Evolutionary conservation across 2,888 invertebrate species (phyloP).

Genomic region (Pasiphila rectangulata): DNA sequence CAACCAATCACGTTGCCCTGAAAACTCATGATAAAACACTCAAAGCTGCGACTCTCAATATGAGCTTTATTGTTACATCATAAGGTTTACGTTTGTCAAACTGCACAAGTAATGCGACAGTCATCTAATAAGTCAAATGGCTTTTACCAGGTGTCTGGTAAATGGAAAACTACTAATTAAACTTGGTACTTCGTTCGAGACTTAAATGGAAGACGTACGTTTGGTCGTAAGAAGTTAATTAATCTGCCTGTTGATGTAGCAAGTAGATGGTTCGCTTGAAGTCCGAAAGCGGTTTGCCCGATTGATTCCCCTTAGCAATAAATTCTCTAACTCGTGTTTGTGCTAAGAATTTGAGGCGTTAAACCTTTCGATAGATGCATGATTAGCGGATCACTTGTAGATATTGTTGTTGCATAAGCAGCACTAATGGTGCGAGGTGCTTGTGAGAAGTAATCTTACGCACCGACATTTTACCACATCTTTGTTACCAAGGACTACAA

Average conservation of each 20-base stretch:
- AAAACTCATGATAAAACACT: slow-evolving; percentile 42
- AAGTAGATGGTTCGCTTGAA: slow-evolving; percentile 64
- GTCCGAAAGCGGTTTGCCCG: slow-evolving; percentile 66
- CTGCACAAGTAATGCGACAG: slow-evolving; percentile 43
- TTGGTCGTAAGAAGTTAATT: slow-evolving; percentile 70
- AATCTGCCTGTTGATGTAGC: slow-evolving; percentile 67
- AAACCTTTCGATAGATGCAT: slow-evolving; percentile 62
- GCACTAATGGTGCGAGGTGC: slow-evolving; percentile 58
- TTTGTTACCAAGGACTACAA: slow-evolving; percentile 53
- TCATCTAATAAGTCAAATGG: slow-evolving; percentile 63
- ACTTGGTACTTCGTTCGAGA: slow-evolving; percentile 60
- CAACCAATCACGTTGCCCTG: slow-evolving; percentile 63
- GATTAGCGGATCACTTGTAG: slow-evolving; percentile 69
- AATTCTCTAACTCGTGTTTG: slow-evolving; percentile 63
- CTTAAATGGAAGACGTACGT: slow-evolving; percentile 63
- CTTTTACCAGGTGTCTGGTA: slow-evolving; percentile 71
- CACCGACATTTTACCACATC: slow-evolving; percentile 62
- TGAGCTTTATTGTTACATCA: slow-evolving; percentile 41
- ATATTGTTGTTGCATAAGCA: slow-evolving; percentile 68
- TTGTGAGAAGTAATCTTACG: slow-evolving; percentile 57
- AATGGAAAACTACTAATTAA: slow-evolving; percentile 78
- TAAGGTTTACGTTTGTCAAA: slow-evolving; percentile 51
- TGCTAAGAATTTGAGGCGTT: slow-evolving; percentile 69
- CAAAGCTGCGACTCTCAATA: slow-evolving; percentile 37
- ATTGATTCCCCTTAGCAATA: slow-evolving; percentile 69